Conservation (phyloP, 2,113 vertebrate species). For the Semicossyphus pulcher region DNA sequence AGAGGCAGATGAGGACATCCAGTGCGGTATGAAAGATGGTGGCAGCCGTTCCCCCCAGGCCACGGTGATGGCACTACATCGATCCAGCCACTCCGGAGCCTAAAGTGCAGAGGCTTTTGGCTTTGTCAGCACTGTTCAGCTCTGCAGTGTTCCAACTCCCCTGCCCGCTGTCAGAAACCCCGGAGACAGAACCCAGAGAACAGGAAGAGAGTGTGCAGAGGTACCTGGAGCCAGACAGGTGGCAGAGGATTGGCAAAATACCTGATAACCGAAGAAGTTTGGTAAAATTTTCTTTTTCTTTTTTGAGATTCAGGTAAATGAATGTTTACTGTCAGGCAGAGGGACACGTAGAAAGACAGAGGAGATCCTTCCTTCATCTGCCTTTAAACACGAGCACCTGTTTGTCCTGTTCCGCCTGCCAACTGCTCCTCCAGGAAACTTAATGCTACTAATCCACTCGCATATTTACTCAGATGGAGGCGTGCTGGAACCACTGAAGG, state of each 20-base stretch:
- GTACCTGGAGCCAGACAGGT: constrained; percentile 45
- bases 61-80: constrained; percentile 71
- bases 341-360: constrained; percentile 16
- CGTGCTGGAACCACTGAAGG: constrained; percentile 19
- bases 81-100: constrained; percentile 75
- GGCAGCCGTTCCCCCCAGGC: constrained; percentile 68
- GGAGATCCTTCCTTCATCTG: constrained; percentile 23
- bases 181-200: constrained; percentile 37
- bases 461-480: constrained; percentile 54
- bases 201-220: constrained; percentile 54
- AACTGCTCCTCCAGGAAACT: constrained; percentile 50
- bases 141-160: constrained; percentile 62
- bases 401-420: constrained; percentile 52
- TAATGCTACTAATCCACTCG: constrained; percentile 60
- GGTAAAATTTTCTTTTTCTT: constrained; percentile 19
- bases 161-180: constrained; percentile 70
- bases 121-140: constrained; percentile 79
- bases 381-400: constrained; percentile 52
- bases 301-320: constrained; percentile 30
- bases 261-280: constrained; percentile 18
- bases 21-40: constrained; percentile 77
- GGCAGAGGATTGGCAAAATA: constrained; percentile 19
- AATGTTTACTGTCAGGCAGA: constrained; percentile 39
- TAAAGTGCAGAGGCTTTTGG: constrained; percentile 72
- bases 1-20: constrained; percentile 78